A percentile compares a stretch with the other conserved stretches of the same genome.
phyloP scores from a whole-genome alignment of 2,888 invertebrate species.

The Lepeophtheirus nordmannii region DNA sequence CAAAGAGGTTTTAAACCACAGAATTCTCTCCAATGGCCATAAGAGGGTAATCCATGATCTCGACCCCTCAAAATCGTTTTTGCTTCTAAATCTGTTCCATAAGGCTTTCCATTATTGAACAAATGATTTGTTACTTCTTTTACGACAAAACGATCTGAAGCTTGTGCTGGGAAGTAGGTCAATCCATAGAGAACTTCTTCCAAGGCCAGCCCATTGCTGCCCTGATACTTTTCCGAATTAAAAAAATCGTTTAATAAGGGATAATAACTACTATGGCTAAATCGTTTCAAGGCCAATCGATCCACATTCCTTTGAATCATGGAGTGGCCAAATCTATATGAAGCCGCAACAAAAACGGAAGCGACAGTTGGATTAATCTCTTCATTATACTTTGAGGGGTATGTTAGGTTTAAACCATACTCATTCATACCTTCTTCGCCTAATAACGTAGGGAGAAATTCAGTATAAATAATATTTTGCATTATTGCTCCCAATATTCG shows the following conservation, averaged over 20 bases:
- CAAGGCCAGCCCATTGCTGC: not conserved
- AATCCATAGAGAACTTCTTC: constrained; percentile 72
- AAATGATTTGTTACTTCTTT: constrained; percentile 86
- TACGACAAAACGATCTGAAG: constrained; percentile 76
- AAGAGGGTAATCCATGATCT: constrained; percentile 26
- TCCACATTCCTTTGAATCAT: constrained; percentile 12
- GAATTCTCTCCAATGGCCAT: not conserved
- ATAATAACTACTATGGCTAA: not conserved
- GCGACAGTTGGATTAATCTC: constrained; percentile 72
- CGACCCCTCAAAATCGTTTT: constrained; percentile 62
- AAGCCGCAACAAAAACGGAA: constrained; percentile 75
- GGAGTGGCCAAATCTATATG: constrained; percentile 69
- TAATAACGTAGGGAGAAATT: constrained; percentile 71
- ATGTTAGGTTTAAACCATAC: constrained; percentile 61
- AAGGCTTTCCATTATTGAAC: constrained; percentile 68
- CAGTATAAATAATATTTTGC: constrained; percentile 67
- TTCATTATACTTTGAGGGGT: constrained; percentile 59
- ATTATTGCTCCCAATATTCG: constrained; percentile 56
- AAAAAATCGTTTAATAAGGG: not conserved
- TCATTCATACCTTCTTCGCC: constrained; percentile 73
- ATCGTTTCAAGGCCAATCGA: not conserved
- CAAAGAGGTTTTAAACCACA: not conserved
- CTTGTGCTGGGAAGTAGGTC: constrained; percentile 76
- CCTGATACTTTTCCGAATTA: not conserved
- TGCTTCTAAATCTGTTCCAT: constrained; percentile 75